Conservation (phyloP, 2,797 vertebrate species). For the Sebastes paucispinis region DNA sequence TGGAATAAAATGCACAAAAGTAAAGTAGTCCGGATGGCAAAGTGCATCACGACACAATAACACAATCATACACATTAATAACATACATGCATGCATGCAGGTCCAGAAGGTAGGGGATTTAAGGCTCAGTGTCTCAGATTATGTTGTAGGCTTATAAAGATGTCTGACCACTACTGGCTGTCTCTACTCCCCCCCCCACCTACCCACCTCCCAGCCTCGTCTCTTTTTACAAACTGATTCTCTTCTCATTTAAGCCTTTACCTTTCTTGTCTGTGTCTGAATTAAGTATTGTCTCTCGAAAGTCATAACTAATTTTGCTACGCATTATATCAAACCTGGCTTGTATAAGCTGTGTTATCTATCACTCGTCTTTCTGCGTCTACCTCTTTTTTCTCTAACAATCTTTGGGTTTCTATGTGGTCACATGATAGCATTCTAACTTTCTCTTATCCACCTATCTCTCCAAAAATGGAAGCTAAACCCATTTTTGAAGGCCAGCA, state of each 20-base stretch:
- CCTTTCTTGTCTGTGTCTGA: background rate
- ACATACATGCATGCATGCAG: conserved; percentile 13
- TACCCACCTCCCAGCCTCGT: background rate
- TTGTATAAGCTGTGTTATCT: background rate
- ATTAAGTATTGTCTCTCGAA: background rate
- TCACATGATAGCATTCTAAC: background rate
- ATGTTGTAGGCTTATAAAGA: conserved; percentile 64
- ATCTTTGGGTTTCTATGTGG: background rate
- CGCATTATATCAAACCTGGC: background rate
- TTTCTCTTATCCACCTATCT: background rate
- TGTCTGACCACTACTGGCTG: conserved; percentile 50
- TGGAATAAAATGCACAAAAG: background rate
- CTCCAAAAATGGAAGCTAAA: background rate
- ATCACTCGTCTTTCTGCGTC: background rate
- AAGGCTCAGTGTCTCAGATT: conserved; percentile 76
- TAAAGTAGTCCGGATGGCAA: background rate
- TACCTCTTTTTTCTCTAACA: background rate
- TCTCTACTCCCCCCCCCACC: background rate
- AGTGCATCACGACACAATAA: background rate
- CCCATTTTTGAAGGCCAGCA: background rate
- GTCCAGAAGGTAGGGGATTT: conserved; percentile 73
- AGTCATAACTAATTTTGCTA: background rate
- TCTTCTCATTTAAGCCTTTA: background rate
- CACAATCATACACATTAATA: conserved; percentile 3
- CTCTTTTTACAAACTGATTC: background rate